Percentiles rank a stretch among this genome's conserved stretches.
Evolutionary conservation across 2,113 vertebrate species (phyloP).

Genomic region (Egretta garzetta): DNA sequence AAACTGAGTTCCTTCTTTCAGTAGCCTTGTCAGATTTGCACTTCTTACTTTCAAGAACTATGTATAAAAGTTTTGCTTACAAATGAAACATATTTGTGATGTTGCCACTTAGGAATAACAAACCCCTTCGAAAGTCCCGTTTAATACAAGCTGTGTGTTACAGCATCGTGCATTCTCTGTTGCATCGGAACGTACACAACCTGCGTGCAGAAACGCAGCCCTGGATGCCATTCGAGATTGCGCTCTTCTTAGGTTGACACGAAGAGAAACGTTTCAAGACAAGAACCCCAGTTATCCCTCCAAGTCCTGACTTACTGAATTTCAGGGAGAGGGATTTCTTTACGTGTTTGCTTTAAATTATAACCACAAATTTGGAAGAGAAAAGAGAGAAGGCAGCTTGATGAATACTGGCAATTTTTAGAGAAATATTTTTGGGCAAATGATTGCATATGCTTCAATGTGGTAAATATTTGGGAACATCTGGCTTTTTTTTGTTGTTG

Average conservation of each 20-base stretch:
- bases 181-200: neutral
- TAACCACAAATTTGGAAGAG: slow-evolving; percentile 43
- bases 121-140: neutral
- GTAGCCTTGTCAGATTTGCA: neutral
- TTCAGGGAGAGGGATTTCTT: slow-evolving; percentile 24
- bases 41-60: neutral
- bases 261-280: neutral
- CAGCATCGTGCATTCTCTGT: neutral
- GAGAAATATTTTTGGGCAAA: slow-evolving; percentile 20
- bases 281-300: neutral
- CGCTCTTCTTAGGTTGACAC: neutral
- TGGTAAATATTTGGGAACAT: slow-evolving; percentile 37
- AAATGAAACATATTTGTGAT: neutral
- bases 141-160: neutral
- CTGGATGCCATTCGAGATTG: neutral
- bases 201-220: neutral
- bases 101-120: neutral
- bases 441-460: neutral
- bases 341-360: slow-evolving; percentile 40
- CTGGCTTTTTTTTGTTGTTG: neutral
- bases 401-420: slow-evolving; percentile 30
- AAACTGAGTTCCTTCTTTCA: neutral
- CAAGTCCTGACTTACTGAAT: neutral
- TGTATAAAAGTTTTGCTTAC: neutral
- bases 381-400: slow-evolving; percentile 23